Percentiles rank a stretch among this genome's conserved stretches.
Evolutionary conservation across 2,797 vertebrate genomes (phyloP).

Genomic region (Otus scops): DNA sequence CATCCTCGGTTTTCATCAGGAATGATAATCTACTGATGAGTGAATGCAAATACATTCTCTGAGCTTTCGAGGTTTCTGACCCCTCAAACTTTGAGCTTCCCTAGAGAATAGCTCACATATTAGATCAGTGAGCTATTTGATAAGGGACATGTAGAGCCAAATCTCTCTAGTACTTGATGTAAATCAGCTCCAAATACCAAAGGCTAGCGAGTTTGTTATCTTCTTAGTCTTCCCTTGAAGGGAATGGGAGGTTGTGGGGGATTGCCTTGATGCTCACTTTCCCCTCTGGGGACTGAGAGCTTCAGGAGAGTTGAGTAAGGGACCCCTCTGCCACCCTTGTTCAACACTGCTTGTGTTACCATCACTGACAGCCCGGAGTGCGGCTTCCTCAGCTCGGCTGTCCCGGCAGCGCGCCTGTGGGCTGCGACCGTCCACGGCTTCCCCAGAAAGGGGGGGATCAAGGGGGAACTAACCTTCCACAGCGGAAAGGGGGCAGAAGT

Average conservation of each 20-base stretch:
- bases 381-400: neutral
- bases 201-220: neutral
- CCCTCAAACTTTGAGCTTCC: neutral
- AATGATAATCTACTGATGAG: neutral
- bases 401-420: neutral
- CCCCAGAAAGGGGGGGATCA: neutral
- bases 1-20: neutral
- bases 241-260: neutral
- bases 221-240: neutral
- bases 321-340: neutral
- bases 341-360: too few relatives aligned
- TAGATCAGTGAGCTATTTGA: neutral
- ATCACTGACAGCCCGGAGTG: fast-evolving
- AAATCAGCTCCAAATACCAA: neutral
- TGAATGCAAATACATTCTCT: neutral
- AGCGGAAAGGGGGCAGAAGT: neutral
- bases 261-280: neutral
- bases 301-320: neutral
- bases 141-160: neutral
- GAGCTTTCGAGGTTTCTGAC: neutral
- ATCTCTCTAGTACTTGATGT: neutral
- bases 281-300: neutral
- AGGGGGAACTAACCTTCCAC: neutral
- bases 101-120: neutral
- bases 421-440: neutral